Percentiles rank a stretch among this genome's conserved stretches.
phyloP scores from a whole-genome alignment of 2,888 invertebrate species.

The Alsophila aescularia region DNA sequence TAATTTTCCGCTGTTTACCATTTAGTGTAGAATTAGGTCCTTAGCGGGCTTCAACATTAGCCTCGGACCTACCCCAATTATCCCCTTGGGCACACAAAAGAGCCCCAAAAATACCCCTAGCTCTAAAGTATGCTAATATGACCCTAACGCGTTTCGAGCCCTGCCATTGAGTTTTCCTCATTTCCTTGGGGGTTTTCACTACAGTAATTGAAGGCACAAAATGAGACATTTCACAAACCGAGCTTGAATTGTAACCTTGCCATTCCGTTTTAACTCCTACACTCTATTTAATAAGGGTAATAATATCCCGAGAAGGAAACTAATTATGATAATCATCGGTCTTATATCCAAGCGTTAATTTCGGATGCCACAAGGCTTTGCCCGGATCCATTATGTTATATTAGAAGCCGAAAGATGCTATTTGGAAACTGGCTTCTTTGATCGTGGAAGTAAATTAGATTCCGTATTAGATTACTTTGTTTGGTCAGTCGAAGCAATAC shows the following conservation, averaged over 20 bases:
- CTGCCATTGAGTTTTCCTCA: constrained; percentile 22
- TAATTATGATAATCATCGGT: constrained; percentile 25
- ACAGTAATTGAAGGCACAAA: constrained; percentile 31
- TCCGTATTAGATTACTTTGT: constrained; percentile 12
- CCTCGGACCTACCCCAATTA: constrained; percentile 2
- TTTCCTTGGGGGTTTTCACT: constrained; percentile 30
- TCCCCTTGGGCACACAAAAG: constrained; percentile 4
- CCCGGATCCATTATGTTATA: constrained; percentile 20
- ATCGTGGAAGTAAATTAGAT: constrained; percentile 21
- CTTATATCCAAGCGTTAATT: constrained; percentile 27
- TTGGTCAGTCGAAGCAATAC: constrained; percentile 7
- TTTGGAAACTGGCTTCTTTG: constrained; percentile 7
- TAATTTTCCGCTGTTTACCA: too few species aligned
- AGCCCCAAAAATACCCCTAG: constrained; percentile 5
- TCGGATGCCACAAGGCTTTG: constrained; percentile 21
- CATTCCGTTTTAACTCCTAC: constrained; percentile 8
- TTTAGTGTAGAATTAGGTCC: background rate
- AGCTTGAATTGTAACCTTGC: constrained; percentile 8
- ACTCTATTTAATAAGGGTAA: background rate
- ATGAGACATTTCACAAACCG: constrained; percentile 23
- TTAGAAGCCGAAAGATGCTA: constrained; percentile 17
- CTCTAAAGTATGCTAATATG: constrained; percentile 23
- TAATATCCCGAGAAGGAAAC: constrained; percentile 4
- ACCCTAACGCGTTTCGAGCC: constrained; percentile 14
- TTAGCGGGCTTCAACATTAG: background rate